Evolutionary conservation across 2,888 invertebrate genomes (phyloP), one percentile per base, ranked within the genome.

Genomic region (Myathropa florea): DNA sequence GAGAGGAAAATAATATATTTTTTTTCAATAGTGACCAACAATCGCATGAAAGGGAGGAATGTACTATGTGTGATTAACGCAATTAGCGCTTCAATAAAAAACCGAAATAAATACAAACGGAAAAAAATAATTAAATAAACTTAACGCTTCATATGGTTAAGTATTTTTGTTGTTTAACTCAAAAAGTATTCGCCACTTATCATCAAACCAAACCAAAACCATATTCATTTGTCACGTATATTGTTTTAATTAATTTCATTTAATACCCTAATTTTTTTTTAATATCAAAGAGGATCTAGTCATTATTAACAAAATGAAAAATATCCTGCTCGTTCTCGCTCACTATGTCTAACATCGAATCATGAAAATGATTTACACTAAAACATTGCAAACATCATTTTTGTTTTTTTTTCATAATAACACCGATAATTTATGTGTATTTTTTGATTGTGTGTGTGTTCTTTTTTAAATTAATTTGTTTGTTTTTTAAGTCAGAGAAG

Each of bases 11-110:
- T 4, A 18, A 39, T 14, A 39, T 12, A 9, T 12, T 36, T 14
- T 36, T 46, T n/a, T 46, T n/a, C 6, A 46, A 4, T 46, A 46
- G 39, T 46, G n/a, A 18, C 39, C 39, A 46, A 46, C 39, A 75
- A 64, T 59, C 78, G 86, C 86, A 86, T 83, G 86, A 75, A 82
- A 70, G 65, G 70, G 81, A 86, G 63, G 63, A 78, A 70, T 86
- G 77, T 78, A 68, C 55, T 78, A 59, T 83, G 83, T 79, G 86
- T 83, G 75, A 83, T 86, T 86, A 86, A 86, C 83, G 75, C 70
- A 82, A 64, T 83, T 73, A 78, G 60, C 59, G 85, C 86, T 86
- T 83, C 64, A 73, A 78, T 70, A 76, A 77, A 72, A 28, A 78
- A 10, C 33, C 33, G 33, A 33, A 33, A 33, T 33, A 33, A 33